Percentiles rank a stretch among this genome's conserved stretches.
phyloP scores from a whole-genome alignment of 2,797 vertebrate species.

The Xenopus petersii region DNA sequence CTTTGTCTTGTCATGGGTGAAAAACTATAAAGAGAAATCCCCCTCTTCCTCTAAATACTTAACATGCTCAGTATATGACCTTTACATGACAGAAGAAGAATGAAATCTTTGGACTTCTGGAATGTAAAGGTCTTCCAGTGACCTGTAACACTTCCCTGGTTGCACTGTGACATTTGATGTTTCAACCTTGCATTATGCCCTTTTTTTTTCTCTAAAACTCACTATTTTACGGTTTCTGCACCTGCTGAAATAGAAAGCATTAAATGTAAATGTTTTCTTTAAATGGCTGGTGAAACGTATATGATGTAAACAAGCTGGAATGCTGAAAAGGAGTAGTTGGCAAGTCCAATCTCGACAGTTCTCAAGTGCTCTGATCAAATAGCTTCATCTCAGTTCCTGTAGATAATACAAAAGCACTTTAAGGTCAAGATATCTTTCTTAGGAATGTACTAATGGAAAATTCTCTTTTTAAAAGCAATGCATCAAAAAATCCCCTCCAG shows the following conservation, averaged over 20 bases:
- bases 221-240: constrained; percentile 47
- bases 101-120: constrained; percentile 39
- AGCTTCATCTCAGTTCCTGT: constrained; percentile 71
- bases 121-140: constrained; percentile 34
- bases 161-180: constrained; percentile 37
- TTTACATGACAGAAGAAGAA: constrained; percentile 39
- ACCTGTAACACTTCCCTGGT: constrained; percentile 37
- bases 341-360: constrained; percentile 59
- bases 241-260: constrained; percentile 54
- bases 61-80: constrained; percentile 33
- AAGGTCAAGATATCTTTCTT: constrained; percentile 79
- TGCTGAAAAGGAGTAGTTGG: constrained; percentile 57
- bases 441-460: constrained; percentile 80
- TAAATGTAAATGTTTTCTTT: constrained; percentile 50
- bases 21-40: constrained; percentile 13
- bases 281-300: constrained; percentile 31
- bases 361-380: constrained; percentile 67
- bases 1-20: constrained; percentile 11
- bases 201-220: constrained; percentile 22
- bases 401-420: constrained; percentile 72
- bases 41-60: constrained; percentile 23
- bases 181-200: constrained; percentile 49
- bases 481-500: constrained; percentile 67
- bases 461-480: constrained; percentile 68
- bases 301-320: constrained; percentile 66